These are phyloP conservation scores for Steinernema khuongi DNA, from an alignment of 1,140 invertebrate genomes.

Conservation along the genomic window DNA sequence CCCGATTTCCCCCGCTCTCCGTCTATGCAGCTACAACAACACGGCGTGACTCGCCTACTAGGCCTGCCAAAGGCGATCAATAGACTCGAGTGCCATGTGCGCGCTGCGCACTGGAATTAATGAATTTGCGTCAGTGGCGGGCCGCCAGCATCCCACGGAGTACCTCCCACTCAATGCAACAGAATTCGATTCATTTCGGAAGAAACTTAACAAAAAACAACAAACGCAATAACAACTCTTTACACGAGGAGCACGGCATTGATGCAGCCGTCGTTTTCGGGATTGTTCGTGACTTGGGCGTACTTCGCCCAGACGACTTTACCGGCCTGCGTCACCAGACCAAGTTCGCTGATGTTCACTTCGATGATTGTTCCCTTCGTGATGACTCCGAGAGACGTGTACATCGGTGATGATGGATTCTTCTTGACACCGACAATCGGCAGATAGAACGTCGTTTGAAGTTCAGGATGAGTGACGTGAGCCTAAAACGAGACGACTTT, in stretches of 20 bases:
- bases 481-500: slow-evolving; percentile 45
- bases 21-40: background rate
- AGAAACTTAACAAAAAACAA: slow-evolving; percentile 1
- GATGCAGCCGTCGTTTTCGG: slow-evolving; percentile 99
- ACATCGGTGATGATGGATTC: slow-evolving; percentile 94
- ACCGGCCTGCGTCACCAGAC: slow-evolving; percentile 93
- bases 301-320: slow-evolving; percentile 99
- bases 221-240: slow-evolving; percentile 27
- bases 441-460: slow-evolving; percentile 95
- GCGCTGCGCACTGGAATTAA: slow-evolving; percentile 12
- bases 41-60: background rate
- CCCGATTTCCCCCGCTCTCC: background rate
- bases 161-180: no score
- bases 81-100: slow-evolving; percentile 8
- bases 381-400: slow-evolving; percentile 92
- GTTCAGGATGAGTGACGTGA: slow-evolving; percentile 82
- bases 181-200: background rate
- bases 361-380: slow-evolving; percentile 96
- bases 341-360: slow-evolving; percentile 96
- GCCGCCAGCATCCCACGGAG: no score
- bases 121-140: slow-evolving; percentile 14
- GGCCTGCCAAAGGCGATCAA: background rate
- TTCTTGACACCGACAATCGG: slow-evolving; percentile 99
- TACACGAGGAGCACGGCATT: slow-evolving; percentile 94
- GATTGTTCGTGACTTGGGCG: slow-evolving; percentile 98